Base-by-base conservation (phyloP, 2,888 invertebrate genomes). In the Lochmaea crataegi region DNA sequence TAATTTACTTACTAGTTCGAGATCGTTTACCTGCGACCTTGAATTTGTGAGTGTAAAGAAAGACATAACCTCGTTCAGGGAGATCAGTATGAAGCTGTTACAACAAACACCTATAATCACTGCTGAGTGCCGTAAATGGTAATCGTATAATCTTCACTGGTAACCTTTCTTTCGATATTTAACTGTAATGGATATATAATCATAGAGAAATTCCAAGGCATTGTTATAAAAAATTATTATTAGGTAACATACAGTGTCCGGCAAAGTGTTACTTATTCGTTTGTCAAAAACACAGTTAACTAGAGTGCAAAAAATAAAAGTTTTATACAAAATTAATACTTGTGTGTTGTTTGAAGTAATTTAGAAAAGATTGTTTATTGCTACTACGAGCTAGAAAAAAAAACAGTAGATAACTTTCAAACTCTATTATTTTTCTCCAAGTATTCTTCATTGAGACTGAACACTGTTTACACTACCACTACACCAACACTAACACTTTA, bases 91-190 rank as follows among this genome's bases (percentile, higher is more conserved):
- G 32, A 72, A 68, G 65, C 65, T 71, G 66, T 68, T 72, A 68
- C 53, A 58, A 68, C 41, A 41, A 60, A 72, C 72, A 68, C 72
- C 68, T 72, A 64, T 72, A 72, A 72, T 72, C 68, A 72, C 68
- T 64, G 26, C n/a, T 45, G 68, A 65, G 64, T 58, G 65, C 58
- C 58, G 64, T 65, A 66, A 41, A 58, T 60, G 61, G 58, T 51
- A 72, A 68, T 68, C 61, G 63, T 72, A 63, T 72, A 67, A 71
- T 72, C 72, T 67, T 61, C 65, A 72, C 61, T 56, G 67, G 56
- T 32, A 22, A 22, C 51, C 68, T 72, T 65, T 16, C 64, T 48
- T 68, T 65, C 65, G 57, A 65, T 68, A 68, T 68, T 72, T 60
- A 65, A 57, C 68, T 58, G 64, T 68, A 68, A 72, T 68, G 65